These are phyloP conservation scores for Ceratina calcarata DNA, from an alignment of 1,140 invertebrate species.

Conservation along the genomic window DNA sequence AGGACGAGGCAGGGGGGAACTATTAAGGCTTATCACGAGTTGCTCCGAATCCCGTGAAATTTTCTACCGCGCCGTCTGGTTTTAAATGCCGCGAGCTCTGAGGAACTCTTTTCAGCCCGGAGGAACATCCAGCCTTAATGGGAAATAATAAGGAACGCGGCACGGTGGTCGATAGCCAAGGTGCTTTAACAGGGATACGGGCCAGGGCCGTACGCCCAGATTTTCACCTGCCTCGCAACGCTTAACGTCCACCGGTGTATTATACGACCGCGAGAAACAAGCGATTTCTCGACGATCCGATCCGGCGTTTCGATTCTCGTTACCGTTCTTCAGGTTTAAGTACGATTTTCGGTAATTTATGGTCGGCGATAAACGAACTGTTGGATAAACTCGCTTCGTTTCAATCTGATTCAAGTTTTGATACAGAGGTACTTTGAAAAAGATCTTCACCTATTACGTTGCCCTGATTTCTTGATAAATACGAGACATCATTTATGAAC, in stretches of 20 bases:
- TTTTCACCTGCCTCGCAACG: neutral
- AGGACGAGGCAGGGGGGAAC: neutral
- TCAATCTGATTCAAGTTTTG: no score
- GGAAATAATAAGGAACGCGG: conserved; percentile 51
- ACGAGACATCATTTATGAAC: no score
- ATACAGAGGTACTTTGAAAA: no score
- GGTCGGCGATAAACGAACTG: no score
- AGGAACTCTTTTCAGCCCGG: conserved; percentile 34
- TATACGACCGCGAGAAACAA: neutral
- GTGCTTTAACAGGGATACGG: conserved; percentile 18
- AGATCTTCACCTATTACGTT: no score
- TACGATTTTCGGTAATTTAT: no score
- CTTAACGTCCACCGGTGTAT: neutral
- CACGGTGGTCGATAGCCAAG: conserved; percentile 34
- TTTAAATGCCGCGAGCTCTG: conserved; percentile 41
- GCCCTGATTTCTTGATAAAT: no score
- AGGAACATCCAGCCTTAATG: conserved; percentile 50
- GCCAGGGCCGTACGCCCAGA: neutral
- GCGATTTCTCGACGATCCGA: neutral
- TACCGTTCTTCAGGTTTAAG: no score
- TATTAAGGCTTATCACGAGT: conserved; percentile 29
- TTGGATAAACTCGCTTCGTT: no score
- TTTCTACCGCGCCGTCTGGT: conserved; percentile 41
- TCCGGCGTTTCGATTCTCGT: no score
- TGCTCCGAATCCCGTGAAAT: conserved; percentile 46